Base-by-base conservation (phyloP, 2,797 vertebrate genomes). In the Leptodactylus fallax region DNA sequence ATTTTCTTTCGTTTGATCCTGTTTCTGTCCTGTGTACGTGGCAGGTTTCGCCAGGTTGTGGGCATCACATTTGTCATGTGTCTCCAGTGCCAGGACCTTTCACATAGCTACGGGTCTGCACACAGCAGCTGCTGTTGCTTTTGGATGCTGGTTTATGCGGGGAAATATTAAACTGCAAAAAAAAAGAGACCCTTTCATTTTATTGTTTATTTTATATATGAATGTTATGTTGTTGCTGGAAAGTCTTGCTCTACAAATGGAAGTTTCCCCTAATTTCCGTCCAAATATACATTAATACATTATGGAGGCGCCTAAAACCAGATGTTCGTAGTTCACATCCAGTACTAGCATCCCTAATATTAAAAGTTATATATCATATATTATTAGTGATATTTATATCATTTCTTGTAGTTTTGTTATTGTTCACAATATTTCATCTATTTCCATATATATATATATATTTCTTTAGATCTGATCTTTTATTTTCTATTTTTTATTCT, bases 61-160 rank as follows among this genome's bases (percentile, higher is more conserved):
- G 49, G 45, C 81, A 55, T 55, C 49, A 56, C 47, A 55, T 53
- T 12, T 67, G 23, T 51, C n/a, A 67, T 25, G 53, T 69, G n/a
- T 36, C 12, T 55, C n/a, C 23, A 55, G 81, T n/a, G 81, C 63
- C 65, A 69, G 81, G 27, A 71, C 49, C 21, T 81, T 61, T 16
- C 21, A 49, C 79, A 27, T 25, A 55, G 25, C 55, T 58, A 79
- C 8, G 53, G 78, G 45, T 79, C 49, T 79, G 49, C 47, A 17
- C 47, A 25, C n/a, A 67, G 63, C 80, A 67, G 63, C 81, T 83
- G 81, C 81, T 83, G 81, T 83, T 83, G 23, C n/a, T 69, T 83
- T 83, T 83, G 81, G 81, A 83, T 27, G 12, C 65, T 12, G 51
- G 51, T 69, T 83, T 83, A n/a, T 67, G 19, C 25, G 13, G 63